Evolutionary conservation across 64 coral and sea anemone genomes (phyloP), one percentile per base, ranked within the genome.

Genomic region (Anthopleura sola): DNA sequence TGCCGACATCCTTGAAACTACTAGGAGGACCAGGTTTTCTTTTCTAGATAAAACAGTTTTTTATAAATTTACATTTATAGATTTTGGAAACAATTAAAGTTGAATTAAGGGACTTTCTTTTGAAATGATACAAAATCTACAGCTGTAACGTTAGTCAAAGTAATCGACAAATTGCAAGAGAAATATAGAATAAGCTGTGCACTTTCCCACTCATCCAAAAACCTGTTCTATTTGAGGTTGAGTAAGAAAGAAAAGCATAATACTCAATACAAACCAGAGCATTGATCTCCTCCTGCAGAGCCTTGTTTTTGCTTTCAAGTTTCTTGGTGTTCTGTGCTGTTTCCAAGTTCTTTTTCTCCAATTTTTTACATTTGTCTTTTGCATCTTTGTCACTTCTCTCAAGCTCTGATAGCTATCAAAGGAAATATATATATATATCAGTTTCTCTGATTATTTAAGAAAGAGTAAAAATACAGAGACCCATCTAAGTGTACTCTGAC

Each of bases 221-320:
- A 53, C 50, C 0, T 1, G 13, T 13, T 53, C 4, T 53, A 53
- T 13, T 16, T 44, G 40, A 44, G 40, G 40, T 44, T 8, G 4
- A 44, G 0, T 44, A 8, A 44, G 40, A 44, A 44, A 0, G 40
- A 46, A 36, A 16, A 68, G 33, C 9, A 19, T 38, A 29, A 18
- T 23, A 12, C 49, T 18, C 16, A 62, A 5, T 31, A 47, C 93
- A 86, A 60, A 97, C 94, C 71, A 80, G 68, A 55, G 80, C 57
- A 81, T 90, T 97, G 1, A 97, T 69, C 85, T 97, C 94, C 83
- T 97, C 94, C 49, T 93, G 49, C 29, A 97, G 75, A 47, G 85
- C 53, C 83, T 97, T 92, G 56, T 97, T 97, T 36, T 85, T 82
- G 68, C 84, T 90, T 86, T 97, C 94, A 46, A 97, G 91, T 31